Conservation (phyloP, 2,113 vertebrate species). For the Larimichthys polyactis region DNA sequence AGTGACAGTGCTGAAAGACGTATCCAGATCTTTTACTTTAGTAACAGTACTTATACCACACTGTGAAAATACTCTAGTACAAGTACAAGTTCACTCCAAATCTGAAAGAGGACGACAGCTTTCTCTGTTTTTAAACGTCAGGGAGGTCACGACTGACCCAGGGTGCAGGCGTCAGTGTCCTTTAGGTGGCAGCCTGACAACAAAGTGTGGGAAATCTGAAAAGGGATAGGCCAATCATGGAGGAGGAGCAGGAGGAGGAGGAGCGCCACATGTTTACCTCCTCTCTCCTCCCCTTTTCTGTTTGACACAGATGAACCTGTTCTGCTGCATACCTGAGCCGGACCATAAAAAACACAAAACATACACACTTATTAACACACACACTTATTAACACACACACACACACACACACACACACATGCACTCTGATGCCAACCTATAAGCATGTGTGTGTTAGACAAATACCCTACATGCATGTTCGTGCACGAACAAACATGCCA, state of each 20-base stretch:
- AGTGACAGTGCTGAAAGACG: too few relatives aligned
- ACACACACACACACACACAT: neutral
- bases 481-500: constrained; percentile 12
- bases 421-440: neutral
- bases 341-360: constrained; percentile 44
- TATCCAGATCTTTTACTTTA: too few relatives aligned
- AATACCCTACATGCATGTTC: neutral
- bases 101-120: neutral
- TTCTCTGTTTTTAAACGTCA: neutral
- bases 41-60: too few relatives aligned
- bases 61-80: too few relatives aligned
- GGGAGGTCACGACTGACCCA: neutral
- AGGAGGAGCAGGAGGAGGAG: constrained; percentile 30
- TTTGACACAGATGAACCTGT: constrained; percentile 66
- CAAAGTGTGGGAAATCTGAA: constrained; percentile 2
- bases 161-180: constrained; percentile 8
- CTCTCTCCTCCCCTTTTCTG: constrained; percentile 22
- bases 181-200: constrained; percentile 67
- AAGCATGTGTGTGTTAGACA: neutral
- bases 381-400: constrained; percentile 6
- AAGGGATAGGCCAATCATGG: neutral
- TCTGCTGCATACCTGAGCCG: constrained; percentile 63
- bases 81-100: neutral
- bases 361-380: constrained; percentile 19
- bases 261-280: constrained; percentile 15